phyloP scores from a whole-genome alignment of 2,888 invertebrate species.

The Apamea monoglypha region DNA sequence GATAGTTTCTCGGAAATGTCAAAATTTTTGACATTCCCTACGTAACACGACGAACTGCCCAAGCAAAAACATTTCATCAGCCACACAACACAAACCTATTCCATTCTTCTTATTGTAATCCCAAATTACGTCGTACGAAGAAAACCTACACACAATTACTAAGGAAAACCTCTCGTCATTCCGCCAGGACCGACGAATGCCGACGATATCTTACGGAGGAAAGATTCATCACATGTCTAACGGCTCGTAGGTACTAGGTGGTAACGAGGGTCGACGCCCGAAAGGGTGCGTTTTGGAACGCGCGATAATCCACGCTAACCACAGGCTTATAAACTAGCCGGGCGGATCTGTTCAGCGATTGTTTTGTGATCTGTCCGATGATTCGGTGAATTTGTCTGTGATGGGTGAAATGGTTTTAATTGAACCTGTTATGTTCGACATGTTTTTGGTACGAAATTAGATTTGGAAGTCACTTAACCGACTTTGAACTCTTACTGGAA shows the following conservation, averaged over 20 bases:
- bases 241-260: constrained; percentile 42
- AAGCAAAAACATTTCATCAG: constrained; percentile 27
- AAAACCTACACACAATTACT: constrained; percentile 36
- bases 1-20: background rate
- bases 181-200: constrained; percentile 18
- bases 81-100: constrained; percentile 10
- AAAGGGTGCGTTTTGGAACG: constrained; percentile 68
- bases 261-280: constrained; percentile 66
- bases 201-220: constrained; percentile 45
- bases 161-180: constrained; percentile 39
- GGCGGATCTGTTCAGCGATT: constrained; percentile 49
- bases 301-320: constrained; percentile 69
- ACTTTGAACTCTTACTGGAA: background rate
- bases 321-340: constrained; percentile 62
- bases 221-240: constrained; percentile 66
- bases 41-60: background rate
- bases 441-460: background rate
- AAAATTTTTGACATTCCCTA: background rate
- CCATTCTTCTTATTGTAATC: constrained; percentile 36
- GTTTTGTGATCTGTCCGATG: constrained; percentile 47
- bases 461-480: background rate
- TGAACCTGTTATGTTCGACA: background rate
- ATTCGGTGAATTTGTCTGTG: constrained; percentile 35
- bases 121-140: constrained; percentile 42
- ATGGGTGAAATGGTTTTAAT: constrained; percentile 3